Conservation (phyloP, 1,140 invertebrate genomes). For the Drosophila ironensis region DNA sequence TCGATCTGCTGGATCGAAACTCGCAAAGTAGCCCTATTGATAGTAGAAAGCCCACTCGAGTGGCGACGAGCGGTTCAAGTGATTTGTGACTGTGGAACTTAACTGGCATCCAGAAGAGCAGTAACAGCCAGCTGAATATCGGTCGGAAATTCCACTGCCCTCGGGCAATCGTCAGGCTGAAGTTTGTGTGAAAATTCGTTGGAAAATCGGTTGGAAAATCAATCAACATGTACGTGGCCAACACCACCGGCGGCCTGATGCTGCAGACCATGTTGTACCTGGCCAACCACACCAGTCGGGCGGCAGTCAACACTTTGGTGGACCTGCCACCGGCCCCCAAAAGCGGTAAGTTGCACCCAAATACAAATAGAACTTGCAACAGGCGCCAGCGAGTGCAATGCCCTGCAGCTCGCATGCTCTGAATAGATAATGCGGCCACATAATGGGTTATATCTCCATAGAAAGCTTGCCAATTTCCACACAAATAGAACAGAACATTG, state of each 20-base stretch:
- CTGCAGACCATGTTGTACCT: conserved; percentile 80
- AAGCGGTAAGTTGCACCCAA: conserved; percentile 66
- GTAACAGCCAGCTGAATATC: too few species aligned
- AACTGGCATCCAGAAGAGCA: too few species aligned
- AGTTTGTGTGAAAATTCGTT: too few species aligned
- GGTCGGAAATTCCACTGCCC: too few species aligned
- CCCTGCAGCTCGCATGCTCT: neutral
- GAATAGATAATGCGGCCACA: too few species aligned
- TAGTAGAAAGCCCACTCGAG: conserved; percentile 11
- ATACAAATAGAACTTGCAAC: too few species aligned
- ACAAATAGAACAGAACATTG: too few species aligned
- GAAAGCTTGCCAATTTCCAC: too few species aligned
- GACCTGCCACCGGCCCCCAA: conserved; percentile 74
- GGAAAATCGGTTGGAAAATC: neutral
- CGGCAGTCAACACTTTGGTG: conserved; percentile 73
- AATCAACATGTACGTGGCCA: conserved; percentile 70
- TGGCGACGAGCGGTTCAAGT: neutral
- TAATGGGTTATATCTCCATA: too few species aligned
- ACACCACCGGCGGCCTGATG: conserved; percentile 76
- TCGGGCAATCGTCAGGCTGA: too few species aligned
- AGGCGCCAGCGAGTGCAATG: too few species aligned
- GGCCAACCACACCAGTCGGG: conserved; percentile 77
- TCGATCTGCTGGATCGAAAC: conserved; percentile 2
- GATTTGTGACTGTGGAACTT: neutral
- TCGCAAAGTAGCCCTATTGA: conserved; percentile 20